Evolutionary conservation across 2,113 vertebrate species (phyloP).

Genomic region (Heloderma charlesbogerti): DNA sequence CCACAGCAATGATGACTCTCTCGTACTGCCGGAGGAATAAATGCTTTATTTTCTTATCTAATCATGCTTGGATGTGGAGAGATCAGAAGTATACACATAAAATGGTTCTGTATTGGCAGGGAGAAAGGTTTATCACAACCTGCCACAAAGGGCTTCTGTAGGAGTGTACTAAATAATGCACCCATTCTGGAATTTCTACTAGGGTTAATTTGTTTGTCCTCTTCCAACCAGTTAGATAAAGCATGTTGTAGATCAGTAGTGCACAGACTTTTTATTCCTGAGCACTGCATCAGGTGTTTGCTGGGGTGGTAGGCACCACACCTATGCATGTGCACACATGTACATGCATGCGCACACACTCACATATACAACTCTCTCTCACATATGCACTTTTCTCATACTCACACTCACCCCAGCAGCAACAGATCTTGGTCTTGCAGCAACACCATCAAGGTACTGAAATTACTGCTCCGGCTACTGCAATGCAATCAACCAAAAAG

Average conservation of each 20-base stretch:
- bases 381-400: too few relatives aligned
- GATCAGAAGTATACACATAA: neutral
- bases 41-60: conserved; percentile 23
- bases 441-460: too few relatives aligned
- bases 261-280: too few relatives aligned
- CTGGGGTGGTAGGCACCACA: neutral
- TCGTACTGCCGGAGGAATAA: neutral
- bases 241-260: too few relatives aligned
- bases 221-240: neutral
- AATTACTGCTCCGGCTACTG: too few relatives aligned
- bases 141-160: too few relatives aligned
- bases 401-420: too few relatives aligned
- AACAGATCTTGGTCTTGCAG: too few relatives aligned
- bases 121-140: neutral
- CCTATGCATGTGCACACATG: too few relatives aligned
- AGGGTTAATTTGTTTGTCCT: neutral
- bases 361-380: too few relatives aligned
- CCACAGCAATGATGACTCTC: neutral
- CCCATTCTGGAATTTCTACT: neutral
- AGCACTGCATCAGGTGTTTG: neutral
- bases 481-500: too few relatives aligned
- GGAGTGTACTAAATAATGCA: neutral
- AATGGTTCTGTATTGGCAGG: neutral
- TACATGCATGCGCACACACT: too few relatives aligned
- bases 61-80: neutral